phyloP scores from a whole-genome alignment of 1,140 invertebrate genomes.

The Ooceraea biroi region DNA sequence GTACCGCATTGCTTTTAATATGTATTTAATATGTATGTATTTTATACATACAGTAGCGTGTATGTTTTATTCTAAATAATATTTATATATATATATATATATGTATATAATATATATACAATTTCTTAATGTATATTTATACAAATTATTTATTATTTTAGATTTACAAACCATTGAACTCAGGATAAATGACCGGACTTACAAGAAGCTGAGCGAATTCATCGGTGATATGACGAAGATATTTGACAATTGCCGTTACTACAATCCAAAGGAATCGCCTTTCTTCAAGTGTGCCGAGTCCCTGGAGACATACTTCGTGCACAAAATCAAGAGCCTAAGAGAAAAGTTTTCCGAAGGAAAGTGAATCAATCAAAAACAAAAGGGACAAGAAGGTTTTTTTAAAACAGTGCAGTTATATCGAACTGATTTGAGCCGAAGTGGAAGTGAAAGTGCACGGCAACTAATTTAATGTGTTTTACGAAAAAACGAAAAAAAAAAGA shows the following conservation, averaged over 20 bases:
- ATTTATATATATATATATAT: neutral
- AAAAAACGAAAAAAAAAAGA: slow-evolving; percentile 32
- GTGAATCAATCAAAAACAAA: slow-evolving; percentile 72
- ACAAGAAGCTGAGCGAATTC: slow-evolving; percentile 96
- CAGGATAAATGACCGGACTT: slow-evolving; percentile 93
- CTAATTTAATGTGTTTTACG: slow-evolving; percentile 60
- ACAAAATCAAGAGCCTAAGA: slow-evolving; percentile 94
- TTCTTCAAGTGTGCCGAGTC: slow-evolving; percentile 98
- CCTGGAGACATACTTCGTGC: slow-evolving; percentile 97
- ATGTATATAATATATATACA: slow-evolving; percentile 23
- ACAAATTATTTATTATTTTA: slow-evolving; percentile 86
- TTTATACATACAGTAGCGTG: neutral
- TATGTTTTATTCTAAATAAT: neutral
- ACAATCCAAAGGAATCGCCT: slow-evolving; percentile 97
- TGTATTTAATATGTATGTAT: slow-evolving; percentile 27
- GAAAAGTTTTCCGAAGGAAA: slow-evolving; percentile 91
- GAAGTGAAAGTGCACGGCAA: slow-evolving; percentile 60
- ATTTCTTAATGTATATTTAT: neutral
- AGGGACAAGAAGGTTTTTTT: slow-evolving; percentile 69
- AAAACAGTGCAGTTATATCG: slow-evolving; percentile 27
- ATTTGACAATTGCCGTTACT: slow-evolving; percentile 99
- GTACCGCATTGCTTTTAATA: neutral
- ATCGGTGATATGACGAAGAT: slow-evolving; percentile 99
- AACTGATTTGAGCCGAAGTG: slow-evolving; percentile 13
- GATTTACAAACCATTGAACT: slow-evolving; percentile 97